phyloP scores from a whole-genome alignment of 2,888 invertebrate species.

The Coecobrya sp. region DNA sequence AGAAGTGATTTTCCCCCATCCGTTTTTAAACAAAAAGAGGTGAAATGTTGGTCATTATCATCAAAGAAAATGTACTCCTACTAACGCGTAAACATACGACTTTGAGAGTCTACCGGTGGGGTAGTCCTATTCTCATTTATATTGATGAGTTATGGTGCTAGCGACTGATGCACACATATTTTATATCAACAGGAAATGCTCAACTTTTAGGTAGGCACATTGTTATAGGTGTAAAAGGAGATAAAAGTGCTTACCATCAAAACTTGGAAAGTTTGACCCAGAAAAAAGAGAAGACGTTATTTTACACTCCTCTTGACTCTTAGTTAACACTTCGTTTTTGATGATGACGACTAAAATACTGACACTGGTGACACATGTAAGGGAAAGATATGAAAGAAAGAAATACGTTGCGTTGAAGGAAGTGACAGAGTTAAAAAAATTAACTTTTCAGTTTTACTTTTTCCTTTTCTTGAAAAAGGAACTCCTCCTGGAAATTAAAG shows the following conservation, averaged over 20 bases:
- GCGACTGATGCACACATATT: background rate
- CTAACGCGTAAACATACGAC: background rate
- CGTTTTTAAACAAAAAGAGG: conserved; percentile 54
- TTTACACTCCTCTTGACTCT: conserved; percentile 15
- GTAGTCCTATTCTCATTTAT: conserved; percentile 14
- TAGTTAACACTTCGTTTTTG: conserved; percentile 34
- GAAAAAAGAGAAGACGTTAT: background rate
- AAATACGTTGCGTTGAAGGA: background rate
- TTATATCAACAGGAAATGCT: background rate
- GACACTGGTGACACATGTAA: background rate
- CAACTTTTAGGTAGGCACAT: background rate
- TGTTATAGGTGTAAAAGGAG: no score
- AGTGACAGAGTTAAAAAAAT: conserved; percentile 28
- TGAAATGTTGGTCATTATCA: conserved; percentile 54
- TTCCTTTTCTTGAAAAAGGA: background rate
- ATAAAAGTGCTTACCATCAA: conserved; percentile 14
- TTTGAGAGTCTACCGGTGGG: background rate
- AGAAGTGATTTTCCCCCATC: background rate
- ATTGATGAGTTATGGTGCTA: conserved; percentile 31
- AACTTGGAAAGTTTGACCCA: conserved; percentile 54
- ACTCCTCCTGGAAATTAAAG: background rate
- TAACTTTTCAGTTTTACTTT: conserved; percentile 30
- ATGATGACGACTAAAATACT: background rate
- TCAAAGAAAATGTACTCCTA: conserved; percentile 52
- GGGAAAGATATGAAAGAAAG: background rate